Evolutionary conservation across 2,113 vertebrate species (phyloP), one percentile per base, ranked within the genome.

Genomic region (Phalacrocorax brasilianus): DNA sequence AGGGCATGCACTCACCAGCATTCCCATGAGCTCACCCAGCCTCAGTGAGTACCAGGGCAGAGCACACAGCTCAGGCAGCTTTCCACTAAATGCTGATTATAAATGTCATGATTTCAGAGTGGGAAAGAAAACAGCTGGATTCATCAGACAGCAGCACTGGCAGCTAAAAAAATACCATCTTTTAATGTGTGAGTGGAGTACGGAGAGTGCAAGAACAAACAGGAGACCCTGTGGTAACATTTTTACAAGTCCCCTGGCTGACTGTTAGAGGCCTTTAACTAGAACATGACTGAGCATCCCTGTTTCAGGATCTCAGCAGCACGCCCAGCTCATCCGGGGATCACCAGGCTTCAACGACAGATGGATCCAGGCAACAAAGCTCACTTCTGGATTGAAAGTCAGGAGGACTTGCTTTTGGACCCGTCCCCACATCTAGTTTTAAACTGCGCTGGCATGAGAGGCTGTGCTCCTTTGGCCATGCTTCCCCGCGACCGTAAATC

Each of bases 171-270:
- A 97, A 93, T 76, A 58, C 70, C 74, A 89, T 82, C 86, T 79
- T 85, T 73, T 97, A 93, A 95, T 92, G 84, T 93, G 94, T 44
- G 77, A 94, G 91, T 20, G 2, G 83, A 86, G 86, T 65, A 85
- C 13, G 6, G 85, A 93, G 92, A 92, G 92, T 14, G 2, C 7
- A 21, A 93, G 91, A 85, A 95, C 77, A 92, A 96, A 92, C 77
- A 85, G 84, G 91, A 94, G 93, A 79, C 91, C 74, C 89, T 58
- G 66, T 72, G 80, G 94, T 92, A 92, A 76, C 74, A n/a, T 88
- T 97, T 97, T 96, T 95, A 95, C 94, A 93, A 94, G 94, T 95
- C 91, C 84, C 81, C 55, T 66, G 84, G 78, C 94, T 97, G 96
- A 30, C 70, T 91, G 78, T 67, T 94, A 66, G 84, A 96, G 91